Base-by-base conservation (phyloP, 2,888 invertebrate genomes). In the Cynaeus angustus region DNA sequence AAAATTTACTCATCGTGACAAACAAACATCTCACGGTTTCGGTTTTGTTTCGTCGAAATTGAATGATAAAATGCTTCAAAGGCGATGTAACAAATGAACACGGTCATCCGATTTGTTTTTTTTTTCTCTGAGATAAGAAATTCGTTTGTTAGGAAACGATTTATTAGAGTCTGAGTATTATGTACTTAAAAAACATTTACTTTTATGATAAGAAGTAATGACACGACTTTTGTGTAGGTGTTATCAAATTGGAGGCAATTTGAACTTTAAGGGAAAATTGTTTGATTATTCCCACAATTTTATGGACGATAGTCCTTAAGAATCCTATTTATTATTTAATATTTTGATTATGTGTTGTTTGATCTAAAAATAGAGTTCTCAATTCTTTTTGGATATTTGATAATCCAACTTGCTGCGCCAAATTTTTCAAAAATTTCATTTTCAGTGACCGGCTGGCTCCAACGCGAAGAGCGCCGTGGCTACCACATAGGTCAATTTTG, bases 401-500 rank as follows among this genome's bases (percentile, higher is more conserved):
- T n/a, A n/a, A n/a, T n/a, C n/a, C n/a, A n/a, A n/a, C n/a, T n/a
- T n/a, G n/a, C n/a, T n/a, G n/a, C n/a, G n/a, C n/a, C n/a, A n/a
- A n/a, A n/a, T n/a, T n/a, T n/a, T n/a, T n/a, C n/a, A n/a, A n/a
- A n/a, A n/a, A n/a, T n/a, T n/a, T n/a, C n/a, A n/a, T n/a, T n/a
- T n/a, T 3, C 33, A 89, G 93, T 92, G 8, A 89, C 91, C 71
- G 92, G 94, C 0, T 97, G 96, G 96, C 82, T 96, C 71, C 89
- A 91, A 1, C 88, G 96, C 43, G 94, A 94, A 82, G 91, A 91
- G 75, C 87, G 89, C 50, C 89, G 94, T 48, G 94, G 94, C 0
- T 91, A 92, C 81, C 86, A 90, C 48, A 90, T 93, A 62, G 95
- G 95, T 0, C 95, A 96, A 85, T 93, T 94, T 85, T 96, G 96